Evolutionary conservation across 2,797 vertebrate genomes (phyloP).

Genomic region (Macroramphosus scolopax): DNA sequence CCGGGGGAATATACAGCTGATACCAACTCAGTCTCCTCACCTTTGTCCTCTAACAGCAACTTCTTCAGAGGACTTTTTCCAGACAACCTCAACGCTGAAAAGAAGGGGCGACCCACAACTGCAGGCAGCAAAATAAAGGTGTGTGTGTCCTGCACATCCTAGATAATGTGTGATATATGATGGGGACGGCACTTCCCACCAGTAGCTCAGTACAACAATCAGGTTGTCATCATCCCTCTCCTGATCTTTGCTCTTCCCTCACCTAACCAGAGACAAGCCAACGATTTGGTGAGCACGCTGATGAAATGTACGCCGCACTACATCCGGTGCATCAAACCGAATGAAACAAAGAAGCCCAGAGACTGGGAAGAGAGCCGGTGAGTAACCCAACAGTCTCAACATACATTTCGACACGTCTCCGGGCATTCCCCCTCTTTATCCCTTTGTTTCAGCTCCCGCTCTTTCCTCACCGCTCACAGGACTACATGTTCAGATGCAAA

Average conservation of each 20-base stretch:
- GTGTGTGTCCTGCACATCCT: neutral
- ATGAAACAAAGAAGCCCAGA: conserved; percentile 93
- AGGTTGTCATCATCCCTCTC: neutral
- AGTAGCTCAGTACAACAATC: no score
- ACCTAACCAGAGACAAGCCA: conserved; percentile 91
- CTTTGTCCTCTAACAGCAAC: conserved; percentile 64
- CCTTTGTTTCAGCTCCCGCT: conserved; percentile 53
- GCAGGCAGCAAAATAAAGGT: conserved; percentile 91
- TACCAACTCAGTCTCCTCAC: conserved; percentile 5
- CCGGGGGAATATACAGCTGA: conserved; percentile 4
- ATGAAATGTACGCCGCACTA: conserved; percentile 99
- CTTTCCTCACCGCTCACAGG: conserved; percentile 12
- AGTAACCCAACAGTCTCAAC: no score
- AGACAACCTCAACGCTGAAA: conserved; percentile 91
- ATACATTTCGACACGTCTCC: no score
- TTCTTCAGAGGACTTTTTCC: conserved; percentile 92
- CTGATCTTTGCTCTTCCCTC: conserved; percentile 16
- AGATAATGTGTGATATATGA: conserved; percentile 15
- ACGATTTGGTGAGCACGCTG: conserved; percentile 94
- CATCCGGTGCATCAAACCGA: conserved; percentile 99
- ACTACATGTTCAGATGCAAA: conserved; percentile 54
- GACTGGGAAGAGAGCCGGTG: conserved; percentile 99
- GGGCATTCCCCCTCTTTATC: conserved; percentile 16
- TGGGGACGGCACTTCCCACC: no score
- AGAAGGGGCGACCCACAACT: conserved; percentile 90